Percentiles rank a stretch among this genome's conserved stretches.
These are phyloP conservation scores for Drosophila nebulosa DNA, from an alignment of 1,140 invertebrate species.

Conservation along the genomic window DNA sequence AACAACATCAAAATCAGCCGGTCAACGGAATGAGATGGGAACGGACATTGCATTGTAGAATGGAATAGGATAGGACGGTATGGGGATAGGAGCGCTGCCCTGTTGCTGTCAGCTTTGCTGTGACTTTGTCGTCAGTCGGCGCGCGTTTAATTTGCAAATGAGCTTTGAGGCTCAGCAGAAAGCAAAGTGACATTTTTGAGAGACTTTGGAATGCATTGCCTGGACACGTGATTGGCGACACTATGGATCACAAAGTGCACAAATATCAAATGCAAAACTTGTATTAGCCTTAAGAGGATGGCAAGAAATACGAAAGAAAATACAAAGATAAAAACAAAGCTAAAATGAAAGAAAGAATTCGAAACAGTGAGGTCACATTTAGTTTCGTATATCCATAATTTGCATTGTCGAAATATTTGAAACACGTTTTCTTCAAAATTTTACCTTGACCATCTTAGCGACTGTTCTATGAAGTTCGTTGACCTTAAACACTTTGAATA, in stretches of 20 bases:
- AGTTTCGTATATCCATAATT: too few species aligned
- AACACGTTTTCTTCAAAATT: too few species aligned
- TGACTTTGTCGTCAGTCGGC: conserved; percentile 65
- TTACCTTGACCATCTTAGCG: too few species aligned
- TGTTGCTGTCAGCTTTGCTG: conserved; percentile 69
- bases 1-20: conserved; percentile 20
- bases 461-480: too few species aligned
- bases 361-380: too few species aligned
- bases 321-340: too few species aligned
- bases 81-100: conserved; percentile 26
- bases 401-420: too few species aligned
- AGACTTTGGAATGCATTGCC: conserved; percentile 15
- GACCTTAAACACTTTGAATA: too few species aligned
- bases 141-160: conserved; percentile 76
- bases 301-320: conserved; percentile 8
- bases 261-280: neutral
- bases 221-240: neutral
- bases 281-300: neutral
- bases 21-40: conserved; percentile 18
- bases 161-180: conserved; percentile 47
- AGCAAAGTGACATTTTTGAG: conserved; percentile 33
- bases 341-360: too few species aligned
- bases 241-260: neutral
- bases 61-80: neutral
- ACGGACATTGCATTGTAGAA: neutral